Evolutionary conservation across 1,140 invertebrate genomes (phyloP).

Genomic region (Drosophila dunni): DNA sequence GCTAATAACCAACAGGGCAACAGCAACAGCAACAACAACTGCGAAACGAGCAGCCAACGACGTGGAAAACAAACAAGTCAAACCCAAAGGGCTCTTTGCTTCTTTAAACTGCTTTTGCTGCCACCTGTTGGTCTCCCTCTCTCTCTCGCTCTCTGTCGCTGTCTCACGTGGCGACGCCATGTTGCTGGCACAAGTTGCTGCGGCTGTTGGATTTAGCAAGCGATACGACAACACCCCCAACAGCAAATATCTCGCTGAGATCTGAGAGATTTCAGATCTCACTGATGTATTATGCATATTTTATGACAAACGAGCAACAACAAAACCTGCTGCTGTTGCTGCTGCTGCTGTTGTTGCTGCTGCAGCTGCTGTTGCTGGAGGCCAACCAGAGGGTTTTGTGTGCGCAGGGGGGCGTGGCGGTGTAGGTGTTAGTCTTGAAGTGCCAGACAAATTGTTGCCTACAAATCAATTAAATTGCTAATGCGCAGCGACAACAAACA

Average conservation of each 20-base stretch:
- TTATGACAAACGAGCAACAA: slow-evolving; percentile 24
- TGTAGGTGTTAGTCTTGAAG: slow-evolving; percentile 8
- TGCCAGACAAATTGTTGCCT: slow-evolving; percentile 80
- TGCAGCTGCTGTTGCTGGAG: slow-evolving; percentile 47
- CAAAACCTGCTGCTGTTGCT: slow-evolving; percentile 5
- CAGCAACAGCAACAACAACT: slow-evolving; percentile 37
- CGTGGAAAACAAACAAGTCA: slow-evolving; percentile 47
- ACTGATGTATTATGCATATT: slow-evolving; percentile 26
- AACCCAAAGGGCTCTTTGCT: slow-evolving; percentile 49
- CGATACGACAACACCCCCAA: slow-evolving; percentile 45
- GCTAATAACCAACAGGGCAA: slow-evolving; percentile 62
- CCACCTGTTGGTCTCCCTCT: slow-evolving; percentile 57
- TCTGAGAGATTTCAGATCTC: slow-evolving; percentile 6
- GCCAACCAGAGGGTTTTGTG: slow-evolving; percentile 39
- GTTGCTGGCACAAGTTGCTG: slow-evolving; percentile 35
- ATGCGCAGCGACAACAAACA: slow-evolving; percentile 77
- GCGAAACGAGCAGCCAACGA: slow-evolving; percentile 29
- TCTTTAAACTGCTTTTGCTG: slow-evolving; percentile 18
- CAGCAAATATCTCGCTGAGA: slow-evolving; percentile 14
- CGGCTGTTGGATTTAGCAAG: slow-evolving; percentile 28
- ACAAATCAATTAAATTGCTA: slow-evolving; percentile 83
- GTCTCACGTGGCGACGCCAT: slow-evolving; percentile 50
- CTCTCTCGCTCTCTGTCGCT: too few species aligned
- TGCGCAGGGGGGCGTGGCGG: slow-evolving; percentile 2
- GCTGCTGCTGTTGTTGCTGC: slow-evolving; percentile 12